Conservation (phyloP, 2,113 vertebrate species). For the Aix galericulata region DNA sequence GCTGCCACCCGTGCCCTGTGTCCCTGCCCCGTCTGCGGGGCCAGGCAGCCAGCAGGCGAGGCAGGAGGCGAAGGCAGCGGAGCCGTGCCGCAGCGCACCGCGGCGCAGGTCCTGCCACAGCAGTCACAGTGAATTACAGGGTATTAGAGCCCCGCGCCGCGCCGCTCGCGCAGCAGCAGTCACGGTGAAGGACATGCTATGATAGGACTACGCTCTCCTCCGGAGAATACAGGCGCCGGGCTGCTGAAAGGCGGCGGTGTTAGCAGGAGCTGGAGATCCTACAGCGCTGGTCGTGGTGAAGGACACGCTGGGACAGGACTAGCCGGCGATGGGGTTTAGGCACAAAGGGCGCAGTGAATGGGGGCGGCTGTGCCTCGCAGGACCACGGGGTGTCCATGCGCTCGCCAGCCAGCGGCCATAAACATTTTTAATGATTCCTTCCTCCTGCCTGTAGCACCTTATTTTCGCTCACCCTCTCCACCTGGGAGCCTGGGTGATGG, state of each 20-base stretch:
- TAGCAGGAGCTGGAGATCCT: conserved; percentile 55
- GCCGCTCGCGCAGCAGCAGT: conserved; percentile 48
- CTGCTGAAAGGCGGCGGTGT: neutral
- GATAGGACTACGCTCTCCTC: conserved; percentile 56
- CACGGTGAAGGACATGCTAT: conserved; percentile 64
- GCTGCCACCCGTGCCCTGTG: neutral
- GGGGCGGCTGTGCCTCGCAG: neutral
- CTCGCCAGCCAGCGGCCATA: neutral
- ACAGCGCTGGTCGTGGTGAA: conserved; percentile 24
- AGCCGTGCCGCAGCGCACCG: conserved; percentile 37
- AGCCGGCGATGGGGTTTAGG: neutral
- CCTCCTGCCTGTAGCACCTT: conserved; percentile 35
- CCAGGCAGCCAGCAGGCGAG: neutral
- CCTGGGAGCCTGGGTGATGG: neutral
- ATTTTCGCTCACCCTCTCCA: conserved; percentile 24
- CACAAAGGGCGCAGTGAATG: neutral
- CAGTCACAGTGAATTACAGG: conserved; percentile 69
- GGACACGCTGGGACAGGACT: conserved; percentile 6
- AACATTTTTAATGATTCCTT: conserved; percentile 42
- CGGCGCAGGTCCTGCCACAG: conserved; percentile 54
- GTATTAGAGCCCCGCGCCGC: conserved; percentile 33
- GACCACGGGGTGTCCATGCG: conserved; percentile 3
- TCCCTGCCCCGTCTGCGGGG: neutral
- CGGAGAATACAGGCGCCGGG: neutral
- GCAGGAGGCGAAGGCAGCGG: neutral